These are phyloP conservation scores for Magallana ariakensis DNA, from an alignment of 1,140 invertebrate genomes.

Conservation along the genomic window DNA sequence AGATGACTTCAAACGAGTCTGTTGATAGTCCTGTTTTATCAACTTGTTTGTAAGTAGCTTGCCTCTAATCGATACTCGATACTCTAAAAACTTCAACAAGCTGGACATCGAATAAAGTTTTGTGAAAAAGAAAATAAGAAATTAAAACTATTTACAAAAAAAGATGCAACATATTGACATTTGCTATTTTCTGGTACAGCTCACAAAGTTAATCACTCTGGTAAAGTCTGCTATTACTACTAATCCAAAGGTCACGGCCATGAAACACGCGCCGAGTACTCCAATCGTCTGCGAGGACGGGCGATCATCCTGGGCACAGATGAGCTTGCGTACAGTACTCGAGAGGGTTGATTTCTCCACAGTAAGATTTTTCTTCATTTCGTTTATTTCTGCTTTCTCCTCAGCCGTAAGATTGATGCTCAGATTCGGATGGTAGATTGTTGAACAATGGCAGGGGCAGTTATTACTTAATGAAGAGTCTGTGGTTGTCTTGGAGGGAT, in stretches of 20 bases:
- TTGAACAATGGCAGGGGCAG: not conserved
- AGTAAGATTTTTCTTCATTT: constrained; percentile 8
- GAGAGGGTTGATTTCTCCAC: not conserved
- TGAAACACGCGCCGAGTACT: not conserved
- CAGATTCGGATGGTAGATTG: not conserved
- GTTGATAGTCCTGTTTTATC: no score
- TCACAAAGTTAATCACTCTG: not conserved
- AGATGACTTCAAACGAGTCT: no score
- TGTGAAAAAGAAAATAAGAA: no score
- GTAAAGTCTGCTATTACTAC: not conserved
- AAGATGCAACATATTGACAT: not conserved
- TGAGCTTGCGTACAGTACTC: constrained; percentile 1
- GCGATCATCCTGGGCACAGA: not conserved
- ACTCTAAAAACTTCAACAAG: no score
- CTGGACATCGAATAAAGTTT: no score
- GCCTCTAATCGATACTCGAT: no score
- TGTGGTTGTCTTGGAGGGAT: not conserved
- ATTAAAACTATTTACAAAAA: no score
- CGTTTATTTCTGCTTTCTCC: not conserved
- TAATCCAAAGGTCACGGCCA: not conserved
- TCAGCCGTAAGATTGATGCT: not conserved
- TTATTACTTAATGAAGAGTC: not conserved
- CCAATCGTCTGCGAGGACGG: not conserved
- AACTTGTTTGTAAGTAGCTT: no score
- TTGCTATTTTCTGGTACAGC: not conserved